phyloP scores from a whole-genome alignment of 2,113 vertebrate species.

The Ariopsis seemanni region DNA sequence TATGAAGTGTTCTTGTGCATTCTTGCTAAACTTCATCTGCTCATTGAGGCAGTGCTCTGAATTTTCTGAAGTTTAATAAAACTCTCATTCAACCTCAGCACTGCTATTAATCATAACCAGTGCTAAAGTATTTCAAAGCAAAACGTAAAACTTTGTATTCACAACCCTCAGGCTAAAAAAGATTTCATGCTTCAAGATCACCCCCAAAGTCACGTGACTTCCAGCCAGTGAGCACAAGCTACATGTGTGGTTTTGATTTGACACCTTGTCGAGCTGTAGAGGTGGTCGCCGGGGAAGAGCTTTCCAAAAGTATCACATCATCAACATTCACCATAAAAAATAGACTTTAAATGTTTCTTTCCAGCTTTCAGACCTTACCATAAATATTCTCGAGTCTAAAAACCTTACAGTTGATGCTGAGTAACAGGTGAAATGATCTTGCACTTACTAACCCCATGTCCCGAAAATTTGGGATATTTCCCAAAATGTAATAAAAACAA shows the following conservation, averaged over 20 bases:
- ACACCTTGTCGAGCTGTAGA: too few relatives aligned
- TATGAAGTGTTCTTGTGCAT: background rate
- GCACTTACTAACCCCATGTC: too few relatives aligned
- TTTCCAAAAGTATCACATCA: too few relatives aligned
- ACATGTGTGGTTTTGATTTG: background rate
- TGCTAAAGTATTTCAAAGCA: background rate
- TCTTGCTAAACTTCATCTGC: background rate
- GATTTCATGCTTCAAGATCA: background rate
- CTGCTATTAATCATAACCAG: background rate
- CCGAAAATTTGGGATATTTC: too few relatives aligned
- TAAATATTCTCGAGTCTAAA: background rate
- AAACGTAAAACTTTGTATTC: background rate
- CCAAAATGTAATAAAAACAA: too few relatives aligned
- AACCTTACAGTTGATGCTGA: background rate
- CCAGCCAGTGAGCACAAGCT: slow-evolving; percentile 4
- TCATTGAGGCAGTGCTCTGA: background rate
- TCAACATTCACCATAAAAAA: background rate
- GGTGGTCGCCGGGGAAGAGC: too few relatives aligned
- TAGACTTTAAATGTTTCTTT: background rate
- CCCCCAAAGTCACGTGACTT: slow-evolving; percentile 35
- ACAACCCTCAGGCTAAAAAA: background rate
- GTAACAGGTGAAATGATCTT: background rate
- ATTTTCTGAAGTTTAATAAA: background rate
- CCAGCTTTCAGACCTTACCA: background rate
- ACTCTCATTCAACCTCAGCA: background rate